A percentile compares a stretch with the other conserved stretches of the same genome.
These are phyloP conservation scores for Aegotheles bennettii DNA, from an alignment of 2,113 vertebrate species.

Conservation along the genomic window DNA sequence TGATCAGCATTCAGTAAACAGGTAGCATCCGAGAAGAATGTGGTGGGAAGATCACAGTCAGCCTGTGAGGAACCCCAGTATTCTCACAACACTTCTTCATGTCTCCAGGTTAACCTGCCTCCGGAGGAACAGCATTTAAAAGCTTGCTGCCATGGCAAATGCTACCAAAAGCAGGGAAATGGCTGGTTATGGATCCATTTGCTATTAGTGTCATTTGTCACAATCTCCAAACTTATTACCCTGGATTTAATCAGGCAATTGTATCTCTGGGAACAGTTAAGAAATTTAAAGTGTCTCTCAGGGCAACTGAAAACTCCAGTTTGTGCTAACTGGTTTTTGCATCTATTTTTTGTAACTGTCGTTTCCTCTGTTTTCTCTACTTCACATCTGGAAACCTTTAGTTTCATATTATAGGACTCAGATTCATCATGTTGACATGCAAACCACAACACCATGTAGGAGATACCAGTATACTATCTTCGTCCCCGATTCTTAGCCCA, in stretches of 20 bases:
- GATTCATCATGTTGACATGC: neutral
- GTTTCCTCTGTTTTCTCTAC: neutral
- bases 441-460: fast-evolving
- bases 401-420: neutral
- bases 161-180: neutral
- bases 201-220: neutral
- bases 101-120: neutral
- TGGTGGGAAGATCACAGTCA: neutral
- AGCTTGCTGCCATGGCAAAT: neutral
- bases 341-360: neutral
- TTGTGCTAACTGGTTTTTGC: neutral
- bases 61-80: neutral
- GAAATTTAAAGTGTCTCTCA: neutral
- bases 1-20: neutral
- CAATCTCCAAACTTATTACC: neutral
- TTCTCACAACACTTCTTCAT: neutral
- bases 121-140: neutral
- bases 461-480: neutral
- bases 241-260: neutral
- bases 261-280: neutral
- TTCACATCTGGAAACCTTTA: neutral
- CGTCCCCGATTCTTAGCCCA: neutral
- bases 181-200: neutral
- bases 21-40: neutral
- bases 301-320: neutral